Conservation (phyloP, 1,140 invertebrate species). For the Solenopsis fugax region DNA sequence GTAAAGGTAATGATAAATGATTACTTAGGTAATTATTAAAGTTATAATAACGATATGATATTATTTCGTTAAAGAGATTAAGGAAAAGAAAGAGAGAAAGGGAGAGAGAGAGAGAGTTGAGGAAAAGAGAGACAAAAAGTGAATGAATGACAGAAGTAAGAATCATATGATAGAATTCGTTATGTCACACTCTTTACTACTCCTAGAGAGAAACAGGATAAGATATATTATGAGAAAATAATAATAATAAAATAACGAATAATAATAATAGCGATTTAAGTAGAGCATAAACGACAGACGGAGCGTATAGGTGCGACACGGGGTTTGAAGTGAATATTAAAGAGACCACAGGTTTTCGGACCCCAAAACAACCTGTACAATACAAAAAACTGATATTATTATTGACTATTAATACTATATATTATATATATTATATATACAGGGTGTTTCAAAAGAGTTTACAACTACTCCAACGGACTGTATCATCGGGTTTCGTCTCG, state of each 20-base stretch:
- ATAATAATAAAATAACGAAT: constrained; percentile 58
- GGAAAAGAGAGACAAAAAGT: constrained; percentile 33
- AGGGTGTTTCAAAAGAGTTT: constrained; percentile 85
- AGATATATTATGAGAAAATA: constrained; percentile 78
- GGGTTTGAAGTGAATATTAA: constrained; percentile 78
- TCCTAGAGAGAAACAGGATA: constrained; percentile 75
- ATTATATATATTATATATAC: constrained; percentile 81
- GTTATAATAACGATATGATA: constrained; percentile 81
- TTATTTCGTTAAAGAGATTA: constrained; percentile 83
- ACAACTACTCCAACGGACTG: constrained; percentile 78
- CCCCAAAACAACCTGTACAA: constrained; percentile 83
- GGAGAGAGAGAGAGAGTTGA: constrained; percentile 47
- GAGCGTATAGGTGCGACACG: constrained; percentile 77
- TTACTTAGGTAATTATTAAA: constrained; percentile 72
- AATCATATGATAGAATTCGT: constrained; percentile 72
- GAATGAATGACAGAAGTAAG: constrained; percentile 53
- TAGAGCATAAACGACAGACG: constrained; percentile 76
- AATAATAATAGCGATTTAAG: constrained; percentile 68
- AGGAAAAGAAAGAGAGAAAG: constrained; percentile 62
- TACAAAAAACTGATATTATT: constrained; percentile 86
- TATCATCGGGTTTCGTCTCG: constrained; percentile 62
- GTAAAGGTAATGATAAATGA: constrained; percentile 81
- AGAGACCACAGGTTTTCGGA: constrained; percentile 78
- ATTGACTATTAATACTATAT: constrained; percentile 84
- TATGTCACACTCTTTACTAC: constrained; percentile 75